Evolutionary conservation across 1,140 invertebrate genomes (phyloP).

Genomic region (Thaumetopoea pityocampa): DNA sequence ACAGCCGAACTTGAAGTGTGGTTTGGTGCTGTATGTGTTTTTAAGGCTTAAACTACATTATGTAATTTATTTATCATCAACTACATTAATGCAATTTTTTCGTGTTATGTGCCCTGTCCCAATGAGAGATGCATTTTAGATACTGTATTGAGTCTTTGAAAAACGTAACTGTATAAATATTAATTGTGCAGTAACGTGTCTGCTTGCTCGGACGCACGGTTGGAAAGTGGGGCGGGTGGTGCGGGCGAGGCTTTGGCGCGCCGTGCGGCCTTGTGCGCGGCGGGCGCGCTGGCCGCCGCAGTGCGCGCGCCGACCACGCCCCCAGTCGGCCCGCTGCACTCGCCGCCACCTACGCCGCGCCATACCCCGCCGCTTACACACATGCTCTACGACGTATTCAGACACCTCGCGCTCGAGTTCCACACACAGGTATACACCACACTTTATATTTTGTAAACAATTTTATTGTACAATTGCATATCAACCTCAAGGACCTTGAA

Average conservation of each 20-base stretch:
- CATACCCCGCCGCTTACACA: conserved; percentile 44
- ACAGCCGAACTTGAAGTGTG: no score
- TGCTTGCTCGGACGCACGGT: conserved; percentile 79
- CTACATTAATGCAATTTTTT: no score
- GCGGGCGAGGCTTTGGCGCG: conserved; percentile 86
- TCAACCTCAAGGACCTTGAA: no score
- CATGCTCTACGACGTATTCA: conserved; percentile 54
- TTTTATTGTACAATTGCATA: no score
- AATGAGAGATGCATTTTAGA: no score
- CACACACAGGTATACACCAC: conserved; percentile 37
- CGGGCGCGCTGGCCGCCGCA: conserved; percentile 42
- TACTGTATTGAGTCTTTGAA: background rate
- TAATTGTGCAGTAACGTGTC: conserved; percentile 41
- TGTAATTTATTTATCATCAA: no score
- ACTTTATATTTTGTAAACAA: no score
- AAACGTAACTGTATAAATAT: no score
- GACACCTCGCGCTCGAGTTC: conserved; percentile 53
- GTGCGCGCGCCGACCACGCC: conserved; percentile 29
- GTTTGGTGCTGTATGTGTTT: no score
- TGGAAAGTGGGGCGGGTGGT: conserved; percentile 85
- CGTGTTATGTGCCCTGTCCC: no score
- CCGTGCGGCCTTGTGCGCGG: conserved; percentile 76
- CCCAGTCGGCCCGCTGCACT: conserved; percentile 8
- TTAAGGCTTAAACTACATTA: no score
- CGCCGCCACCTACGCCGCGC: conserved; percentile 5